Percentiles rank a stretch among this genome's conserved stretches.
Evolutionary conservation across 2,113 vertebrate species (phyloP).

Genomic region (Cisticola juncidis): DNA sequence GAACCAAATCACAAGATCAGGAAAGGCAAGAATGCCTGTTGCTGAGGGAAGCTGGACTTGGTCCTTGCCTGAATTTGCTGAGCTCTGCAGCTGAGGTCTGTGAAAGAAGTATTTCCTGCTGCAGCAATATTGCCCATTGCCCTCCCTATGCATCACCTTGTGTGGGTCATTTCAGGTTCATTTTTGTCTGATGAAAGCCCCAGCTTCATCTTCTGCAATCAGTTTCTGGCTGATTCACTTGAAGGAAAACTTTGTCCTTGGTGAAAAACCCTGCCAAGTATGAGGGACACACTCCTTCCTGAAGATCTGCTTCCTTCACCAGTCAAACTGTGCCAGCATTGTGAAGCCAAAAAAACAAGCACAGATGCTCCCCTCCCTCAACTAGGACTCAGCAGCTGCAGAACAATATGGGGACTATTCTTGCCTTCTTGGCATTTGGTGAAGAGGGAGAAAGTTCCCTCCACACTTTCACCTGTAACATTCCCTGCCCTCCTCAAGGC

Average conservation of each 20-base stretch:
- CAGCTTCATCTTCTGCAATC: neutral
- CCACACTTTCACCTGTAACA: neutral
- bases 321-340: neutral
- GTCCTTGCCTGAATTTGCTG: neutral
- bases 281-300: neutral
- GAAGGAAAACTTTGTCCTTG: constrained; percentile 5
- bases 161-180: neutral
- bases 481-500: neutral
- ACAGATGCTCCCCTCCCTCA: neutral
- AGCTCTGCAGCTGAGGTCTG: accelerated
- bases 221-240: neutral
- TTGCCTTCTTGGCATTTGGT: accelerated
- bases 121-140: neutral
- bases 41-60: neutral
- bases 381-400: neutral
- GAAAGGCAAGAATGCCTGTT: neutral
- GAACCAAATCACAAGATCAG: neutral
- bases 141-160: neutral
- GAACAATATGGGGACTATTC: neutral
- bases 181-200: neutral
- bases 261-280: neutral
- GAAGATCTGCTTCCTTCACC: neutral
- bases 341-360: neutral
- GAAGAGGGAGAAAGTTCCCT: neutral
- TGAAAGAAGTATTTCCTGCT: neutral